Percentiles rank a stretch among this genome's conserved stretches.
Evolutionary conservation across 2,888 invertebrate species (phyloP).

Genomic region (Orchestes rusci): DNA sequence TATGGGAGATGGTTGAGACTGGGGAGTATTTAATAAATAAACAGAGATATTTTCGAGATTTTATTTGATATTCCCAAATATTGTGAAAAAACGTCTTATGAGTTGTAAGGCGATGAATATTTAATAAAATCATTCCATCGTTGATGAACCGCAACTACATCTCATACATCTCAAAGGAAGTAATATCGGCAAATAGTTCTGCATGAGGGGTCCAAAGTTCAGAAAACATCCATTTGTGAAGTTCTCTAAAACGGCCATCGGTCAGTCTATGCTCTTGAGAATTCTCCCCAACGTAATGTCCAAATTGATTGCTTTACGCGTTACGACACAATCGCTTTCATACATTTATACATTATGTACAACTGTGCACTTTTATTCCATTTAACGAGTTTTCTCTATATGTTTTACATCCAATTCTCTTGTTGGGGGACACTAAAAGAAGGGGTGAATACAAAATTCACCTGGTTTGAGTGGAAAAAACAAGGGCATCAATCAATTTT

Average conservation of each 20-base stretch:
- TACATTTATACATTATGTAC: slow-evolving; percentile 35
- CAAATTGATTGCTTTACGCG: slow-evolving; percentile 44
- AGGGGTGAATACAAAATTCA: no score
- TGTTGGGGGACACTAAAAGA: no score
- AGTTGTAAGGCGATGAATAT: no score
- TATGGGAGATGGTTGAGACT: no score
- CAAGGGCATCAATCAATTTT: no score
- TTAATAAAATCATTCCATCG: no score
- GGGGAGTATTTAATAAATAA: no score
- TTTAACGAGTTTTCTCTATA: slow-evolving; percentile 17
- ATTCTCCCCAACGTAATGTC: slow-evolving; percentile 37
- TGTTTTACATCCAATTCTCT: slow-evolving; percentile 18
- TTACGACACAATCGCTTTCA: slow-evolving; percentile 42
- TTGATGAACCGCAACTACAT: no score
- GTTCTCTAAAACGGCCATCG: slow-evolving; percentile 41
- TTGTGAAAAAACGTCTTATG: no score
- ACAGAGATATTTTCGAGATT: no score
- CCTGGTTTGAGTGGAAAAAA: no score
- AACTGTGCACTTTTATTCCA: slow-evolving; percentile 20
- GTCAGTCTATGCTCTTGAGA: slow-evolving; percentile 42
- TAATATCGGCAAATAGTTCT: slow-evolving; percentile 41
- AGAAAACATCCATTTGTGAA: slow-evolving; percentile 42
- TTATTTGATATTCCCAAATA: no score
- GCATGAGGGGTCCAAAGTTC: slow-evolving; percentile 33
- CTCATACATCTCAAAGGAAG: slow-evolving; percentile 43